Percentiles rank a stretch among this genome's conserved stretches.
Conservation (phyloP, 2,797 vertebrate species). For the Etheostoma nigrum region DNA sequence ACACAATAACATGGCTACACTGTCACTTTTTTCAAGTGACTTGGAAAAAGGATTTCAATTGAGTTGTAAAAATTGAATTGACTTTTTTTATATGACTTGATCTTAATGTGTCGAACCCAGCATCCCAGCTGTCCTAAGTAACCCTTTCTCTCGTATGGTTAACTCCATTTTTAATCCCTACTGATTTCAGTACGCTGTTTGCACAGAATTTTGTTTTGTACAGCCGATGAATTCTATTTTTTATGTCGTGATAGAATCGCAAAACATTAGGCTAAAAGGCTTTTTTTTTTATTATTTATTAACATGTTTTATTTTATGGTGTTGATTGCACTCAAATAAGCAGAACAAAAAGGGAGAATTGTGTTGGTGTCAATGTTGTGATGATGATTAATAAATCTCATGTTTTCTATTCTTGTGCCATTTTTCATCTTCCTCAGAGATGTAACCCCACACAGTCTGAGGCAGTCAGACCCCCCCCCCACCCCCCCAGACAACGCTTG, state of each 20-base stretch:
- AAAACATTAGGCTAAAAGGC: conserved; percentile 37
- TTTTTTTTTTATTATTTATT: conserved; percentile 84
- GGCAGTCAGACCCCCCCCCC: too few species aligned
- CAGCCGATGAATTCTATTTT: conserved; percentile 47
- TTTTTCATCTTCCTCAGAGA: neutral
- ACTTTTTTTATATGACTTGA: conserved; percentile 15
- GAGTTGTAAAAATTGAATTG: neutral
- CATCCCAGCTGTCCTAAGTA: conserved; percentile 65
- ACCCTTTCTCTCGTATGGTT: conserved; percentile 27
- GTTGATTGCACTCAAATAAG: conserved; percentile 79
- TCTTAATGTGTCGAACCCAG: conserved; percentile 36
- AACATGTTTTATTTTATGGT: conserved; percentile 81
- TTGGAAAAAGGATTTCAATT: neutral
- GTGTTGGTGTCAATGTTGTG: conserved; percentile 80
- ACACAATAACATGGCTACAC: conserved; percentile 25
- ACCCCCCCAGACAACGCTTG: too few species aligned
- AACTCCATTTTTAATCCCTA: conserved; percentile 15
- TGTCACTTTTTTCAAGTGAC: conserved; percentile 1
- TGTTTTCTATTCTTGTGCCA: conserved; percentile 70
- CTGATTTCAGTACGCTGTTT: conserved; percentile 57
- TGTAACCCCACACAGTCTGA: too few species aligned
- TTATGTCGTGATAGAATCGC: conserved; percentile 54
- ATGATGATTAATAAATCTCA: conserved; percentile 84
- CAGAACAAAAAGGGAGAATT: conserved; percentile 83
- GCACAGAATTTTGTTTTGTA: conserved; percentile 70